These are phyloP conservation scores for Orycteropus afer DNA, from an alignment of 2,113 vertebrate genomes.

Conservation along the genomic window DNA sequence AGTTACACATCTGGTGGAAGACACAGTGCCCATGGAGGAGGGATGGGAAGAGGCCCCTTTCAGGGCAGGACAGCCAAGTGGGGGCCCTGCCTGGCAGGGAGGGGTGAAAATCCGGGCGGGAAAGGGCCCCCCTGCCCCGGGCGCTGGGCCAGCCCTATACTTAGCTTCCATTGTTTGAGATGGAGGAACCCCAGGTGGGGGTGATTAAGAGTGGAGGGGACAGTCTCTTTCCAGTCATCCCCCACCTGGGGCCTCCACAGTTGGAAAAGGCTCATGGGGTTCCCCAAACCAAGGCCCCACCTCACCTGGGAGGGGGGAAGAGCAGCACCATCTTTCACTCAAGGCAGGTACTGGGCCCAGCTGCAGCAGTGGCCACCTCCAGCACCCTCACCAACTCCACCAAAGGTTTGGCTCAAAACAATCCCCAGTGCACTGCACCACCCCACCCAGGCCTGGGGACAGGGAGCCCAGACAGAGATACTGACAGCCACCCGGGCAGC, in stretches of 20 bases:
- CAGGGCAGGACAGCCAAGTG: slow-evolving; percentile 63
- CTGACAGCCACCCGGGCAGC: slow-evolving; percentile 45
- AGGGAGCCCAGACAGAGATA: slow-evolving; percentile 49
- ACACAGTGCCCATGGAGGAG: slow-evolving; percentile 56
- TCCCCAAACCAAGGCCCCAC: slow-evolving; percentile 50
- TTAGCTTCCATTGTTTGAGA: slow-evolving; percentile 80
- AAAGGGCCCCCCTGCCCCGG: slow-evolving; percentile 71
- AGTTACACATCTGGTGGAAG: slow-evolving; percentile 66
- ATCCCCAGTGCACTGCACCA: slow-evolving; percentile 24
- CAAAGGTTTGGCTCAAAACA: slow-evolving; percentile 6
- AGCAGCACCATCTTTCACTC: neutral
- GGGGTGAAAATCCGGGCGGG: slow-evolving; percentile 74
- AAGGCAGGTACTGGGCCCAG: neutral
- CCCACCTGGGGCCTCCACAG: slow-evolving; percentile 55
- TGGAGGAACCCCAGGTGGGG: slow-evolving; percentile 71
- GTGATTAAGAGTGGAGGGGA: slow-evolving; percentile 54
- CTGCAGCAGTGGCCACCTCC: neutral
- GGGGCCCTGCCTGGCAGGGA: slow-evolving; percentile 73
- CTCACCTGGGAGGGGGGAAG: neutral
- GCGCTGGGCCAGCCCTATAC: slow-evolving; percentile 80
- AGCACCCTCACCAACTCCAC: slow-evolving; percentile 14
- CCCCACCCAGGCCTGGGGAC: slow-evolving; percentile 55
- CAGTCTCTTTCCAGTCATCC: slow-evolving; percentile 31
- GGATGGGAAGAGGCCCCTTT: slow-evolving; percentile 70
- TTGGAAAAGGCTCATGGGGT: slow-evolving; percentile 23